Evolutionary conservation across 2,113 vertebrate genomes (phyloP), one percentile per base, ranked within the genome.

Genomic region (Zapornia atra): DNA sequence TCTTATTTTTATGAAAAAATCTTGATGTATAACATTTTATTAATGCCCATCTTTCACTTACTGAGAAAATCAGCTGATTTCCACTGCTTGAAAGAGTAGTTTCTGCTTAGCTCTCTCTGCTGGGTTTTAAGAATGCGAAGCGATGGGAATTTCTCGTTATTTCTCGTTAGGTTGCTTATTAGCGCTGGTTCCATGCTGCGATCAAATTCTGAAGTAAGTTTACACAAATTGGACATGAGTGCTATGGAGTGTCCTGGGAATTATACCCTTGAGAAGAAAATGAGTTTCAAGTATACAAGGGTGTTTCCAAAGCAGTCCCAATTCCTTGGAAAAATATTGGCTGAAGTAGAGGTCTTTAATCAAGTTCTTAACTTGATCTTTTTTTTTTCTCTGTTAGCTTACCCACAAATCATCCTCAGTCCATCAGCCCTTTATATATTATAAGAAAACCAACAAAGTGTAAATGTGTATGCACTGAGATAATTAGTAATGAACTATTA

Each of bases 211-310:
- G 60, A 61, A 79, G 19, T 72, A 53, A 88, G 48, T 82, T 90
- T 86, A 19, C 13, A 21, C 7, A 48, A 24, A 48, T 5, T 48
- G 46, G 70, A 80, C 26, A 5, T 61, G 84, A 92, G 16, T 88
- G 60, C 70, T 33, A 9, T 40, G 65, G 20, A 64, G n/a, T 75
- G 26, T 38, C 88, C 71, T 70, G 69, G 75, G 70, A 95, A 88
- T 92, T 77, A 44, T 15, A 11, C 29, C 64, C 75, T 91, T 96
- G 63, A 88, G 46, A 69, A 81, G 68, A 82, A 97, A 94, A 92
- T 66, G 22, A 91, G 20, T 86, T 92, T 65, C 44, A 84, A 72
- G 54, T 75, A 28, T 75, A 29, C 29, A 24, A 33, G 78, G 26
- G 9, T 79, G 42, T 94, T 93, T 75, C 72, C 85, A 65, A 72